phyloP scores from a whole-genome alignment of 2,888 invertebrate species.

The Caenorhabditis becei region DNA sequence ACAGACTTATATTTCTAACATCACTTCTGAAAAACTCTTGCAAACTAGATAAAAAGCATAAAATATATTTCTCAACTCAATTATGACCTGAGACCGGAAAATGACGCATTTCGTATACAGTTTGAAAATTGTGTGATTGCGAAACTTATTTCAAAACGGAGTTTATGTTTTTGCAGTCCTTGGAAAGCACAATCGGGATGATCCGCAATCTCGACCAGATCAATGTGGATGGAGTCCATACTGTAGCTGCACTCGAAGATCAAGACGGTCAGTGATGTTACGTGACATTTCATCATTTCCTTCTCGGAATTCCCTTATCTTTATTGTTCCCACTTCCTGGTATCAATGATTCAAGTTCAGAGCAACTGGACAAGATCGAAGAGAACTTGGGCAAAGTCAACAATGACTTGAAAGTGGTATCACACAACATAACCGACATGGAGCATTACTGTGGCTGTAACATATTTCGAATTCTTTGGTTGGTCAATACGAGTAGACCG shows the following conservation, averaged over 20 bases:
- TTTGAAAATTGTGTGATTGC: neutral
- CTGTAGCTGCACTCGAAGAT: conserved; percentile 68
- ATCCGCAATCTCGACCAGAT: conserved; percentile 63
- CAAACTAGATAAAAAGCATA: too few relatives aligned
- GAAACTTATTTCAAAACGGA: neutral
- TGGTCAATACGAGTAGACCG: conserved; percentile 18
- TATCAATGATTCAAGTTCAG: conserved; percentile 38
- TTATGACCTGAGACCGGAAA: too few relatives aligned
- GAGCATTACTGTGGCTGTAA: conserved; percentile 63
- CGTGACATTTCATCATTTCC: too few relatives aligned
- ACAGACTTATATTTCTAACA: too few relatives aligned
- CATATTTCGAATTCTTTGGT: conserved; percentile 55
- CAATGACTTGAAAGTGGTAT: conserved; percentile 62
- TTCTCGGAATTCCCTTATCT: conserved; percentile 25
- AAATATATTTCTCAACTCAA: too few relatives aligned
- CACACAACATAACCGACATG: conserved; percentile 64
- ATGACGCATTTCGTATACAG: too few relatives aligned
- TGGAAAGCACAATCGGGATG: conserved; percentile 66
- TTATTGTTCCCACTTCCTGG: neutral
- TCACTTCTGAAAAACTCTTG: too few relatives aligned
- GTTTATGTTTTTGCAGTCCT: conserved; percentile 42
- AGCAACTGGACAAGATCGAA: conserved; percentile 71
- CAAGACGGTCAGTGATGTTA: conserved; percentile 65
- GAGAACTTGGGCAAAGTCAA: conserved; percentile 62
- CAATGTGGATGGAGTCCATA: conserved; percentile 66